Evolutionary conservation across 2,797 vertebrate genomes (phyloP), one percentile per base, ranked within the genome.

Genomic region (Sebastes iracundus): DNA sequence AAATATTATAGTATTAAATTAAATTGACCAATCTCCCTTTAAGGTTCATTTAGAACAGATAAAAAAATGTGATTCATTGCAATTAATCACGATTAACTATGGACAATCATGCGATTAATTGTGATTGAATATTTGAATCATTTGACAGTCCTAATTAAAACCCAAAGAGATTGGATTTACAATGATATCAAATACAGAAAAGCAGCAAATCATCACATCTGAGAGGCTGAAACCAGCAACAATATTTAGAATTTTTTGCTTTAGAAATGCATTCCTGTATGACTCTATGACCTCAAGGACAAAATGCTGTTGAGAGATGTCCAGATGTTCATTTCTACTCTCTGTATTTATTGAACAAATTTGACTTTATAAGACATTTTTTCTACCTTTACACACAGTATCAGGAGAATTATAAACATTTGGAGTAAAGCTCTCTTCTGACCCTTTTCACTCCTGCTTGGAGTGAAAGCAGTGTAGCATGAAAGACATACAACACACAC

Each of bases 401-500:
- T 46, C 42, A 46, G 42, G 42, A 46, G 42, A 46, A 46, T 46
- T 46, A 46, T 46, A 20, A 35, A 32, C 35, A 22, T 35, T 59
- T 30, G 1, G 46, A 65, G 61, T 38, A 7, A 49, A 79, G 67
- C 64, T 59, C 30, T 14, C 33, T 13, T 66, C 30, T 70, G 77
- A 77, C 69, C 81, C 33, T 5, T 49, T 84, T 74, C 68, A 58
- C 72, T 74, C 55, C 75, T 69, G 55, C 70, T 61, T 49, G 23
- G 77, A 84, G 83, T 85, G 70, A 82, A 86, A 82, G 85, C 90
- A 86, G 81, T 10, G 59, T 2, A 70, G 80, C 88, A 10, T 91
- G 88, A 94, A 91, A 90, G 93, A 91, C 90, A 81, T 75, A 77
- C 76, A 88, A 83, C 87, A 87, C 86, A 62, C 77, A 62, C 83